A percentile compares a stretch with the other conserved stretches of the same genome.
Conservation (phyloP, 2,888 invertebrate species). For the Drosophila multiciliata region DNA sequence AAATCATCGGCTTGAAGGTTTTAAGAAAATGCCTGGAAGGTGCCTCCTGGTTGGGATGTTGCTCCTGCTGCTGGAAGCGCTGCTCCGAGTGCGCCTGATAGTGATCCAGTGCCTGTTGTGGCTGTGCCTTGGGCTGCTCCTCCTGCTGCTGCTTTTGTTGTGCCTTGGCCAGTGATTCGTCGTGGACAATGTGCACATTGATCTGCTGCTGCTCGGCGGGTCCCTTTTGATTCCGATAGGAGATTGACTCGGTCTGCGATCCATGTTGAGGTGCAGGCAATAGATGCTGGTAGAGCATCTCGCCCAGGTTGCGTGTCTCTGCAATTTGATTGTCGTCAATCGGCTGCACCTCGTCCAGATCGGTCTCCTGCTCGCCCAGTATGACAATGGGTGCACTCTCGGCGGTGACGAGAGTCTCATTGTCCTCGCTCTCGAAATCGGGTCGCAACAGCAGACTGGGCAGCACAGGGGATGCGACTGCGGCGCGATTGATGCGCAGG, state of each 20-base stretch:
- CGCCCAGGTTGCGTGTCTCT: slow-evolving; percentile 80
- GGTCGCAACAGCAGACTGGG: slow-evolving; percentile 75
- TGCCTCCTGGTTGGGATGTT: slow-evolving; percentile 68
- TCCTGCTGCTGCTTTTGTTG: slow-evolving; percentile 6
- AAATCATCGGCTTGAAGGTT: slow-evolving; percentile 76
- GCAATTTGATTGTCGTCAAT: slow-evolving; percentile 86
- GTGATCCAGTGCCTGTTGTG: slow-evolving; percentile 59
- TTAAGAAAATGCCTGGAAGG: slow-evolving; percentile 83
- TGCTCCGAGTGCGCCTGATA: slow-evolving; percentile 76
- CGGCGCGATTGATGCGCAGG: slow-evolving; percentile 87
- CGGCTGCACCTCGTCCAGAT: slow-evolving; percentile 74
- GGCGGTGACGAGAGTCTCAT: slow-evolving; percentile 69
- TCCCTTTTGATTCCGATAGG: slow-evolving; percentile 55
- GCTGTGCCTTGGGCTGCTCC: slow-evolving; percentile 14
- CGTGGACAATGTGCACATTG: slow-evolving; percentile 80
- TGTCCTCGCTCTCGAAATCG: slow-evolving; percentile 44
- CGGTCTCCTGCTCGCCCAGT: slow-evolving; percentile 85
- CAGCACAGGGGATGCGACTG: slow-evolving; percentile 77
- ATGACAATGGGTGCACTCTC: slow-evolving; percentile 86
- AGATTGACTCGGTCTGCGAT: neutral
- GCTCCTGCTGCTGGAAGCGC: slow-evolving; percentile 44
- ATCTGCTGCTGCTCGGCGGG: slow-evolving; percentile 72
- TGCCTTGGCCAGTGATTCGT: slow-evolving; percentile 48
- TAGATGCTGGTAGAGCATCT: slow-evolving; percentile 65
- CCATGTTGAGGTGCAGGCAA: slow-evolving; percentile 43